These are phyloP conservation scores for Slavum lentiscoides DNA, from an alignment of 2,888 invertebrate genomes.

Conservation along the genomic window DNA sequence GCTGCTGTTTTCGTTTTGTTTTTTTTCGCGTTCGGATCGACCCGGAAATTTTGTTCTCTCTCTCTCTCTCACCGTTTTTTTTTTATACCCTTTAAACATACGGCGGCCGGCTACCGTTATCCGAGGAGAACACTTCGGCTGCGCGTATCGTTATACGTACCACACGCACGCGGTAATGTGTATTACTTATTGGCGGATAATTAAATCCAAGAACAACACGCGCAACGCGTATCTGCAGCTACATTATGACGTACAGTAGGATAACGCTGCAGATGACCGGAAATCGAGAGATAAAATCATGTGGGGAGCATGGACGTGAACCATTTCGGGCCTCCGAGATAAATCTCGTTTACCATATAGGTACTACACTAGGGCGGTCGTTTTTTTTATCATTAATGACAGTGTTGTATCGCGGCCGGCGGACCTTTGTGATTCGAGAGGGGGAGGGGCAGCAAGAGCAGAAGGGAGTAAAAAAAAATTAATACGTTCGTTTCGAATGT, in stretches of 20 bases:
- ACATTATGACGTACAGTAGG: too few relatives aligned
- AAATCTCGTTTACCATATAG: too few relatives aligned
- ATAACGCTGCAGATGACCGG: conserved; percentile 14
- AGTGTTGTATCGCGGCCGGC: too few relatives aligned
- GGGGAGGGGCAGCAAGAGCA: too few relatives aligned
- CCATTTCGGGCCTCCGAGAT: too few relatives aligned
- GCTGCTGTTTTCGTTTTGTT: not conserved
- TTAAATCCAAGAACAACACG: too few relatives aligned
- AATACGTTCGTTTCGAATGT: too few relatives aligned
- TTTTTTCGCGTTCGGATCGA: conserved; percentile 40
- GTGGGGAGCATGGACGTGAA: not conserved
- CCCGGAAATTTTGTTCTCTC: conserved; percentile 37
- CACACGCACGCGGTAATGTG: not conserved
- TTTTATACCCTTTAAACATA: conserved; percentile 4
- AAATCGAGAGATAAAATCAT: conserved; percentile 18
- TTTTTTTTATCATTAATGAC: too few relatives aligned
- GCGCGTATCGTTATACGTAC: not conserved
- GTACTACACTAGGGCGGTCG: too few relatives aligned
- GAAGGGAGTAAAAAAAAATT: too few relatives aligned
- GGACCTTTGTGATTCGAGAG: too few relatives aligned
- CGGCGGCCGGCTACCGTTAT: conserved; percentile 26
- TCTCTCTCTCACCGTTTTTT: not conserved
- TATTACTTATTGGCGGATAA: not conserved
- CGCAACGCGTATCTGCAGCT: too few relatives aligned
- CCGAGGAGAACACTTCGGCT: not conserved